Evolutionary conservation across 2,113 vertebrate genomes (phyloP).

Genomic region (Argyrosomus japonicus): DNA sequence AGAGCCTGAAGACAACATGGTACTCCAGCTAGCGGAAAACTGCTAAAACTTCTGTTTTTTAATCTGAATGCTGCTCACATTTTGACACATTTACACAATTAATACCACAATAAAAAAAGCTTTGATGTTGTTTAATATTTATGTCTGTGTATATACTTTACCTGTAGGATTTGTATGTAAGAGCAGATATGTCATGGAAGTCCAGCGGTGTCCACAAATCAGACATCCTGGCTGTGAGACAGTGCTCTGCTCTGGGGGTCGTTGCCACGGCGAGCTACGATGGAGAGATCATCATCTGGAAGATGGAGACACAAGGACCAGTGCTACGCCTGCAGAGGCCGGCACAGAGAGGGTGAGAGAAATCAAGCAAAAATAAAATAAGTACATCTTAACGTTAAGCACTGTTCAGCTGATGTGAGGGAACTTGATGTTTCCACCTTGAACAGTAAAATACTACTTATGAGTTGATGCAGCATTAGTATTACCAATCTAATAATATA

Average conservation of each 20-base stretch:
- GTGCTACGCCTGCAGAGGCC: slow-evolving; percentile 41
- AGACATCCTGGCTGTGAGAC: slow-evolving; percentile 63
- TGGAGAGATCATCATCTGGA: slow-evolving; percentile 75
- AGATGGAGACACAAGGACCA: slow-evolving; percentile 61
- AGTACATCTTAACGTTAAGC: background rate
- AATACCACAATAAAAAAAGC: background rate
- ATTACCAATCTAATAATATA: no score
- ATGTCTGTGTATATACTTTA: background rate
- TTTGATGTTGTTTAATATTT: background rate
- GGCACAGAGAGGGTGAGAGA: slow-evolving; percentile 40
- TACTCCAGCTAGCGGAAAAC: background rate
- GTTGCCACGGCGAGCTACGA: slow-evolving; percentile 71
- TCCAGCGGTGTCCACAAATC: slow-evolving; percentile 50
- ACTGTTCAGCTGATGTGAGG: background rate
- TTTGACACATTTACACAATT: background rate
- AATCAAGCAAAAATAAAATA: background rate
- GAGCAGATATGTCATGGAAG: slow-evolving; percentile 69
- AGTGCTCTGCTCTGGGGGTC: slow-evolving; percentile 60
- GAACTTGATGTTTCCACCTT: background rate
- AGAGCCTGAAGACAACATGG: background rate
- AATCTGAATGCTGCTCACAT: background rate
- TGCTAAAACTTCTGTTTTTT: background rate
- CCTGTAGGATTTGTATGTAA: slow-evolving; percentile 60
- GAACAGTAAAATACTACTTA: no score
- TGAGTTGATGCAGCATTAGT: no score